phyloP scores from a whole-genome alignment of 2,113 vertebrate species.

The Mastomys natalensis region DNA sequence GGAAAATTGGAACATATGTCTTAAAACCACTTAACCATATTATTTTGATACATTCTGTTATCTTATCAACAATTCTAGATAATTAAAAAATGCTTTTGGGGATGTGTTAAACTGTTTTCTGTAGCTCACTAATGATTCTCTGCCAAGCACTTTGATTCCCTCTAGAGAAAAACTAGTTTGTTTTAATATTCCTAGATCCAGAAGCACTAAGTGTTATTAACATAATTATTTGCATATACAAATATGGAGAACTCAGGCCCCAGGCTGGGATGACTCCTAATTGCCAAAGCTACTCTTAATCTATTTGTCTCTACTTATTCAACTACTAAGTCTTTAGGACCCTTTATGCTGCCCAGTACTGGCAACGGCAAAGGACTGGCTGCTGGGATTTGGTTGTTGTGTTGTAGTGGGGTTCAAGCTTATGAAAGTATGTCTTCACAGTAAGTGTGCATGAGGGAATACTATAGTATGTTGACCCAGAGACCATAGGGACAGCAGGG shows the following conservation, averaged over 20 bases:
- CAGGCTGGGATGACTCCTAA: background rate
- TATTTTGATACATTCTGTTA: background rate
- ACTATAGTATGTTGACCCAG: background rate
- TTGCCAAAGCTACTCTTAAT: background rate
- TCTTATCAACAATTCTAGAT: conserved; percentile 15
- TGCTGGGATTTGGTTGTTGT: background rate
- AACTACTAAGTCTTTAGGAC: background rate
- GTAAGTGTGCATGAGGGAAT: background rate
- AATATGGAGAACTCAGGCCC: background rate
- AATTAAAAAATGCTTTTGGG: conserved; percentile 12
- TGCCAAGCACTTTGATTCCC: background rate
- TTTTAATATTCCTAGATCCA: conserved; percentile 1
- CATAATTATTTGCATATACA: background rate
- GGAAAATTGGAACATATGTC: background rate
- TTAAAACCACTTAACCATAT: conserved; percentile 5
- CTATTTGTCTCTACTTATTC: background rate
- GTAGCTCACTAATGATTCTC: background rate
- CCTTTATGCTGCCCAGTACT: background rate
- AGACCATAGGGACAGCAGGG: background rate
- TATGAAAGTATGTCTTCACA: background rate
- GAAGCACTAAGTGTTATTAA: background rate
- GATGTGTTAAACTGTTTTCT: background rate
- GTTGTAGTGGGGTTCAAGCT: background rate
- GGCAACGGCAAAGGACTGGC: background rate
- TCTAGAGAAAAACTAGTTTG: background rate